Base-by-base conservation (phyloP, 2,797 vertebrate species). In the Tarsius wallacei region DNA sequence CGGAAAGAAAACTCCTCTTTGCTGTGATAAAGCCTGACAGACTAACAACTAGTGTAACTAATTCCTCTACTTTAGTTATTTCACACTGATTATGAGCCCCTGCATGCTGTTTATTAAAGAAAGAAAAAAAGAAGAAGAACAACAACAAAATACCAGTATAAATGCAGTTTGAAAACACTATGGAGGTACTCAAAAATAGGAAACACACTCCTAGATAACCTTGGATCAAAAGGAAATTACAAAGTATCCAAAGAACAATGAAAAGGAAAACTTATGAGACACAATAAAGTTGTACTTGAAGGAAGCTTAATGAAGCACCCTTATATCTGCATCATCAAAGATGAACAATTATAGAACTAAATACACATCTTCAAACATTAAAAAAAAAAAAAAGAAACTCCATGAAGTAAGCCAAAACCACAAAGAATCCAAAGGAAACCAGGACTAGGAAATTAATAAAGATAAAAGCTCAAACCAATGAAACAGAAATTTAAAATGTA, bases 321-420 rank as follows among this genome's bases (percentile, higher is more conserved):
- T 92, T 21, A 49, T 47, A 21, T 42, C 53, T 84, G 93, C 57
- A 22, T 76, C 31, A 31, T 87, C 66, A 96, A 95, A 78, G 63
- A 68, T 24, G 11, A 83, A 61, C 90, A 93, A 59, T n/a, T 68
- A 57, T 0, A 51, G 12, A 94, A 91, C 21, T 57, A 86, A 86
- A 76, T 42, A 84, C 3, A 91, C 8, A 66, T 73, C 31, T 71
- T 76, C 12, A 77, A 85, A 77, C 61, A 81, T 26, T 66, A 59
- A 49, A 19, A 68, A n/a, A 42, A 42, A 42, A 42, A 63, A 31
- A 55, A 42, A 6, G 59, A 66, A 36, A 6, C 33, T n/a, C n/a
- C 74, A 91, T 55, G 95, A 82, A 96, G 84, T 66, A 93, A 93
- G 83, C 13, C 68, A 57, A 91, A 89, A 85, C 49, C 68, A 96